phyloP scores from a whole-genome alignment of 2,888 invertebrate species.

The Leptopilina myrica region DNA sequence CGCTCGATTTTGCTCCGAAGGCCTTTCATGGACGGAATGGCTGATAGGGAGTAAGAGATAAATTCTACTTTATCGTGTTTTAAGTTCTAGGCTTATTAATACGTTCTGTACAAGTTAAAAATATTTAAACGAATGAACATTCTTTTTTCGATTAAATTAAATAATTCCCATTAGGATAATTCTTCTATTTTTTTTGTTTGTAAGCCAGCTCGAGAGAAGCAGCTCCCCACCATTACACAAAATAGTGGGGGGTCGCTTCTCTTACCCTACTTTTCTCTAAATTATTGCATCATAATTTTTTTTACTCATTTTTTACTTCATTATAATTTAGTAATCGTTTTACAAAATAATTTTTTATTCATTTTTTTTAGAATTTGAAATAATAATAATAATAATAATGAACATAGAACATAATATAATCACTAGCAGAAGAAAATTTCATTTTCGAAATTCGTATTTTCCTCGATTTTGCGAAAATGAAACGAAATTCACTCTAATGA shows the following conservation, averaged over 20 bases:
- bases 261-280: no score
- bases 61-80: constrained; percentile 42
- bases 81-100: constrained; percentile 44
- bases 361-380: no score
- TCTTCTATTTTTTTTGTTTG: no score
- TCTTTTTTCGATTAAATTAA: not conserved
- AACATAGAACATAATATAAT: not conserved
- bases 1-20: constrained; percentile 65
- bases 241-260: no score
- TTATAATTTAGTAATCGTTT: no score
- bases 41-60: constrained; percentile 66
- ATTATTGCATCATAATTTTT: no score
- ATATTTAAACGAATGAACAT: constrained; percentile 11
- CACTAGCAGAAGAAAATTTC: not conserved
- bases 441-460: not conserved
- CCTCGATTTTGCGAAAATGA: not conserved
- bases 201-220: no score
- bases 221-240: no score
- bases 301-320: no score
- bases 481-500: not conserved
- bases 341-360: no score
- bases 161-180: constrained; percentile 20
- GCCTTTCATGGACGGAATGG: constrained; percentile 74
- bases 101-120: constrained; percentile 15
- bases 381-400: no score